Evolutionary conservation across 2,797 vertebrate genomes (phyloP), one percentile per base, ranked within the genome.

Genomic region (Brachyrhaphis roseni): DNA sequence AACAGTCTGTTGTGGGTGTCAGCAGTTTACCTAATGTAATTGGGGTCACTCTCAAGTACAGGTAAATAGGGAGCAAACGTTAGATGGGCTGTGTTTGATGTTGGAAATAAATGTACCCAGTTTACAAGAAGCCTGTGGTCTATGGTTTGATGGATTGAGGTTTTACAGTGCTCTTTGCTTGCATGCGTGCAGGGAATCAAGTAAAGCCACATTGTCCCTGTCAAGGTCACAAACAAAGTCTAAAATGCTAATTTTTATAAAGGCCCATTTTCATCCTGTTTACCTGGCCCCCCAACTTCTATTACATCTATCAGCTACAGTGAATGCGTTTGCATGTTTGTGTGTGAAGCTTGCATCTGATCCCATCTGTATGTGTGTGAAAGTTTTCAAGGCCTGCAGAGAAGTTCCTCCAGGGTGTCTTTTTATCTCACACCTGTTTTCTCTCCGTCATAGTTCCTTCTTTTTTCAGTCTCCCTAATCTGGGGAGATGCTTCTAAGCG

Each of bases 11-110:
- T 84, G 85, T 90, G 88, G 86, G 87, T 92, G 88, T 93, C 93
- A 90, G 87, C 88, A 77, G 80, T 90, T 90, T 90, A 82, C 78
- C 74, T 95, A 93, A 92, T 93, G 94, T 94, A 93, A 94, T 93
- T 94, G 90, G 90, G 92, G 90, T 93, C 87, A 86, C 75, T 64
- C 13, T 81, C 75, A 87, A 90, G 86, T 88, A 90, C 86, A 89
- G 84, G 89, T 94, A 93, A 93, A 94, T 87, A 86, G 80, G 47
- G 83, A 86, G n/a, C 80, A 66, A 78, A 83, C 79, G 83, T 81
- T 81, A 86, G 75, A 76, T 79, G 81, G 82, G 90, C 87, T 80
- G 88, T 78, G 79, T 92, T 95, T 94, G 90, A 93, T 90, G 89
- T 85, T 90, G 84, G 84, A 89, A 86, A 91, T 92, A 93, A 94